Evolutionary conservation across 2,888 invertebrate genomes (phyloP), one percentile per base, ranked within the genome.

Genomic region (Sturmia bella): DNA sequence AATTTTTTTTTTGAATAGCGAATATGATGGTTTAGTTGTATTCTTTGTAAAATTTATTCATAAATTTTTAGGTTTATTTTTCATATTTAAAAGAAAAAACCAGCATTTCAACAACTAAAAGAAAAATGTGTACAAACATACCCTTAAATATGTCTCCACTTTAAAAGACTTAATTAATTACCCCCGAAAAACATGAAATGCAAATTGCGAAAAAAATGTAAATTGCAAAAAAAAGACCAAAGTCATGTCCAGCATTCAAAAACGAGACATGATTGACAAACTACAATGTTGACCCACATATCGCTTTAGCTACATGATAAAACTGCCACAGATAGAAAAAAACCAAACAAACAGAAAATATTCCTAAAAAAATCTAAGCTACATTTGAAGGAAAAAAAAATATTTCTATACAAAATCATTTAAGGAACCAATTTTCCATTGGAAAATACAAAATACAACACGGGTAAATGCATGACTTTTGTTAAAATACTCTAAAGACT

Each of bases 241-340:
- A 78, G 69, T 82, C 82, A 78, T 82, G 82, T 73, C 82, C 78
- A 82, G 59, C 70, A 78, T 78, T 82, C 78, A 78, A 70, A 66
- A 78, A 74, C 74, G 59, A 78, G 70, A 78, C 78, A 82, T 82
- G 82, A 82, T 82, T 82, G 82, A 82, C 82, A 82, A 78, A 82
- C 74, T 54, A 82, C 82, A 82, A 77, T 54, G 82, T 82, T 82
- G 82, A 78, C 82, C 82, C 54, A 82, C 73, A 77, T 81, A 74
- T 32, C 9, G 48, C 15, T 45, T 69, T 12, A 69, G 66, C 73
- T 59, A 74, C 32, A 32, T 32, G 32, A 7, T 32, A 7, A 64
- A 82, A 69, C 27, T 12, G 24, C 45, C 17, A 45, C 5, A 66
- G 27, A 52, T 24, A 37, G 9, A 32, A 27, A 32, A 32, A 32